Conservation (phyloP, 2,888 invertebrate genomes). For the Drosophila setosimentum region DNA sequence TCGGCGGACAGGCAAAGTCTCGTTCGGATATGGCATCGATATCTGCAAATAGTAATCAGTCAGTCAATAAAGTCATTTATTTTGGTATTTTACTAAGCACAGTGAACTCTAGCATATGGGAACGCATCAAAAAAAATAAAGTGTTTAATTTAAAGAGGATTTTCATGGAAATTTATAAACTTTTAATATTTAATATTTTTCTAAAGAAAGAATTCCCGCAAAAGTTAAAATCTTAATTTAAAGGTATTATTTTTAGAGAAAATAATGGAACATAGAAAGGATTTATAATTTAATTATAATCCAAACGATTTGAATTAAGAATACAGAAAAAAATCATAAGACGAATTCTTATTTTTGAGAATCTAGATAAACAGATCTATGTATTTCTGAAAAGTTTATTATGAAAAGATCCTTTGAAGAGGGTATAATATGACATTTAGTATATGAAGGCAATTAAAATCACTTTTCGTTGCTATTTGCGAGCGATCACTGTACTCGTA, state of each 20-base stretch:
- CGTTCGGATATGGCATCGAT: conserved; percentile 88
- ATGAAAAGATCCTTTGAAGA: neutral
- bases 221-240: neutral
- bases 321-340: neutral
- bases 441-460: too few species aligned
- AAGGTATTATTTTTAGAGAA: neutral
- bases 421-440: neutral
- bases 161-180: neutral
- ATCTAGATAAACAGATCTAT: neutral
- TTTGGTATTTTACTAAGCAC: neutral
- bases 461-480: neutral
- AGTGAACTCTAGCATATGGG: neutral
- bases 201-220: neutral
- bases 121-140: neutral
- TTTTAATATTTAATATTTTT: too few species aligned
- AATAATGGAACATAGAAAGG: too few species aligned
- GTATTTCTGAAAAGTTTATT: neutral
- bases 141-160: neutral
- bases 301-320: neutral
- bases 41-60: conserved; percentile 66
- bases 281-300: neutral
- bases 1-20: conserved; percentile 91
- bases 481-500: neutral
- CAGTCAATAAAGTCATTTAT: neutral
- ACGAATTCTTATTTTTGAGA: neutral